Evolutionary conservation across 1,140 invertebrate genomes (phyloP), one percentile per base, ranked within the genome.

Genomic region (Drosophila varians): DNA sequence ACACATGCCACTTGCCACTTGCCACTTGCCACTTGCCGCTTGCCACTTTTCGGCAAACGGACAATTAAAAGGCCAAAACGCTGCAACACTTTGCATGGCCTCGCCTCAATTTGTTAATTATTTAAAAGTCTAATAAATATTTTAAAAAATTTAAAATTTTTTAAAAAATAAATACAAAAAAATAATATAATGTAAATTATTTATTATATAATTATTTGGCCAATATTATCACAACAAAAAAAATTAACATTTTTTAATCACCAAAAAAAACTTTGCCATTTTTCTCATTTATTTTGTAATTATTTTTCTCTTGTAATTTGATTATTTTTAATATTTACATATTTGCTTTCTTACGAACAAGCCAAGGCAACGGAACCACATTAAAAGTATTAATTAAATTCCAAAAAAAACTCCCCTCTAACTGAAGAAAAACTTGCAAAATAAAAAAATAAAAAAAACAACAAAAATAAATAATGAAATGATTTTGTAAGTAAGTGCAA

Each of bases 401-500:
- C 14, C 12, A 7, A 19, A 18, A n/a, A 38, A 31, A 31, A 31
- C n/a, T 31, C n/a, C 28, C 28, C 28, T 31, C 28, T 11, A 31
- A 31, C 11, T 31, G 28, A 31, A 19, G 14, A 19, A 42, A 42
- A 42, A 42, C 36, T 38, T 38, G 36, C n/a, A 38, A 38, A 23
- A 43, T 3, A 11, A 46, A 23, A 18, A 47, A 19, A 12, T 2
- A 26, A 12, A 25, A 16, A 47, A 23, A 31, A 26, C 0, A n/a
- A 34, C 16, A 43, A 25, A 72, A 70, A 73, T 68, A 78, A 68
- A 56, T 40, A 73, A 70, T 47, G 31, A 73, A 47, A 72, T 87
- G 77, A 84, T 84, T 86, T 77, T 76, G 80, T 84, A 84, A 84
- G 80, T 84, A 84, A 84, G 80, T 84, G 80, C 72, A 84, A 84